Evolutionary conservation across 2,113 vertebrate genomes (phyloP).

Genomic region (Ahaetulla prasina): DNA sequence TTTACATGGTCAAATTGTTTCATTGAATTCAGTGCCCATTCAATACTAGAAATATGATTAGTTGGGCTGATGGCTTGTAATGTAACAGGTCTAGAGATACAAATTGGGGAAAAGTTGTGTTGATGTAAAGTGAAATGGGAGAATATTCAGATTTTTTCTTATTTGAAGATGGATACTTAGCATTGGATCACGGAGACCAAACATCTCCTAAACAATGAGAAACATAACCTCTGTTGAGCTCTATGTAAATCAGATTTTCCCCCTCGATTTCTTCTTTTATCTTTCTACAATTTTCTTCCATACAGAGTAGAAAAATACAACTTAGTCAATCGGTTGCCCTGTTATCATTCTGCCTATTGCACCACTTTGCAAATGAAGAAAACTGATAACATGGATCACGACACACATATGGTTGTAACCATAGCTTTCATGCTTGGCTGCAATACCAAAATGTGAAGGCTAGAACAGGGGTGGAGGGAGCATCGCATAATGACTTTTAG

Average conservation of each 20-base stretch:
- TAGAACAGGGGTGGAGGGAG: fast-evolving
- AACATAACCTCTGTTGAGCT: neutral
- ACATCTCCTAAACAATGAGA: neutral
- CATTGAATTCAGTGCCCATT: neutral
- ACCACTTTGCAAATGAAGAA: neutral
- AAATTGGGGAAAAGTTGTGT: neutral
- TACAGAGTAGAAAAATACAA: neutral
- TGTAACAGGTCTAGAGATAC: neutral
- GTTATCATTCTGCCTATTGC: neutral
- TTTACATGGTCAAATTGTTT: neutral
- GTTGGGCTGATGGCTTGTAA: neutral
- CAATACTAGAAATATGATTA: neutral
- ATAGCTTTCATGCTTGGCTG: neutral
- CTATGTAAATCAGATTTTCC: neutral
- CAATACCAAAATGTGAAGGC: neutral
- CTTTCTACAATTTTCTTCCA: neutral
- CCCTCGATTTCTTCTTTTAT: neutral
- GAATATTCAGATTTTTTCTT: neutral
- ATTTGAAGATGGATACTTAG: neutral
- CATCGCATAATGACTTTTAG: neutral
- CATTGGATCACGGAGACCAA: neutral
- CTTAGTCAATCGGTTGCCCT: neutral
- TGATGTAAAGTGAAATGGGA: neutral
- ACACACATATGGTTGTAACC: neutral
- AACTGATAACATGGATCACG: neutral